Percentiles rank a stretch among this genome's conserved stretches.
These are phyloP conservation scores for Watsonalla cultraria DNA, from an alignment of 2,888 invertebrate genomes.

Conservation along the genomic window DNA sequence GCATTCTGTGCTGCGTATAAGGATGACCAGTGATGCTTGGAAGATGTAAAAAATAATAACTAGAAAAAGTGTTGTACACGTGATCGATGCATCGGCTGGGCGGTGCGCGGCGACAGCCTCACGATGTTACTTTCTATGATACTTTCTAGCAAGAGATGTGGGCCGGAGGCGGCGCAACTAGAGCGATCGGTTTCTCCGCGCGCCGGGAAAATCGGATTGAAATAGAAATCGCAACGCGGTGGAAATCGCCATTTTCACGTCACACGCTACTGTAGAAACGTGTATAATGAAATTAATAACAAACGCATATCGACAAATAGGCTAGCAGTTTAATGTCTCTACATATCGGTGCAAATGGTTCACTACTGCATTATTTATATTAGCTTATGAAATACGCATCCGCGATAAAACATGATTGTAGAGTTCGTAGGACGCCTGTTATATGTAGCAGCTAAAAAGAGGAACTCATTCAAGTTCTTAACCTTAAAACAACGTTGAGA, in stretches of 20 bases:
- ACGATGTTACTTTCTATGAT: slow-evolving; percentile 77
- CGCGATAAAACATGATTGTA: too few species aligned
- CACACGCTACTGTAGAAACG: slow-evolving; percentile 54
- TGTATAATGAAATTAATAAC: slow-evolving; percentile 13
- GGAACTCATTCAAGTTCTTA: too few species aligned
- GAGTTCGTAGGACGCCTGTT: too few species aligned
- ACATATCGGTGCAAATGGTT: not conserved
- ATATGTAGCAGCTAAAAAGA: too few species aligned
- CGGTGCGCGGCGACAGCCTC: slow-evolving; percentile 59
- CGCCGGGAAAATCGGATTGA: slow-evolving; percentile 77
- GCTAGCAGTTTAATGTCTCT: not conserved
- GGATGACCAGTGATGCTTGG: slow-evolving; percentile 13
- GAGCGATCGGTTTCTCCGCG: slow-evolving; percentile 76
- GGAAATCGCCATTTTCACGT: slow-evolving; percentile 45
- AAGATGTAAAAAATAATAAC: slow-evolving; percentile 38
- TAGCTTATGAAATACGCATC: too few species aligned
- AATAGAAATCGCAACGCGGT: slow-evolving; percentile 73
- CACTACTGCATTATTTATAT: too few species aligned
- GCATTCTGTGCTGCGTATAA: not conserved
- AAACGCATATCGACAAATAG: not conserved
- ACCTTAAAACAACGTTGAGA: too few species aligned
- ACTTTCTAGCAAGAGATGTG: slow-evolving; percentile 78
- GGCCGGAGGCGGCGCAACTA: slow-evolving; percentile 70
- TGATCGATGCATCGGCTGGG: slow-evolving; percentile 64
- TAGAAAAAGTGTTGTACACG: slow-evolving; percentile 55